These are phyloP conservation scores for Ennomos erosarius DNA, from an alignment of 2,888 invertebrate genomes.

Conservation along the genomic window DNA sequence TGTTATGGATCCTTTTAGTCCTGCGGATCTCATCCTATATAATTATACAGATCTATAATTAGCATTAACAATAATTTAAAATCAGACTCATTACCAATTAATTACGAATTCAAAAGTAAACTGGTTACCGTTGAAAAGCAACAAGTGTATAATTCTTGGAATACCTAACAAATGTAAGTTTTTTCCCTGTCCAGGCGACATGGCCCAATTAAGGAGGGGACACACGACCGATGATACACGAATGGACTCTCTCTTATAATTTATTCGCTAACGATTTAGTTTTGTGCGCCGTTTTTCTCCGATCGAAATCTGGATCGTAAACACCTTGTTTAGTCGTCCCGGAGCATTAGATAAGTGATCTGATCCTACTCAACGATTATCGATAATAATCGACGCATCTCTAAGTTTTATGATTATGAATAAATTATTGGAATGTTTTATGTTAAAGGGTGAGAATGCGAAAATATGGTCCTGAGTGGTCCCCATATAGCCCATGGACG, in stretches of 20 bases:
- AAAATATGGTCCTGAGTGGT: too few species aligned
- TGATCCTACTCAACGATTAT: conserved; percentile 57
- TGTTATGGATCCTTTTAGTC: too few species aligned
- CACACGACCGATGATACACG: conserved; percentile 47
- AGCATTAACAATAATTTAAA: conserved; percentile 36
- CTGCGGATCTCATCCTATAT: too few species aligned
- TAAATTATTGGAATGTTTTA: conserved; percentile 15
- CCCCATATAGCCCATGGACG: too few species aligned
- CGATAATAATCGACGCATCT: conserved; percentile 51
- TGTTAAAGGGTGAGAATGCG: too few species aligned
- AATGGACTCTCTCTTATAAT: conserved; percentile 70
- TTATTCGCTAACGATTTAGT: conserved; percentile 78
- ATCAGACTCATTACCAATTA: conserved; percentile 29
- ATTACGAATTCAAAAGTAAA: conserved; percentile 47
- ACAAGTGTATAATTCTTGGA: conserved; percentile 82
- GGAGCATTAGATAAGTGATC: conserved; percentile 65
- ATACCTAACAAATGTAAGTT: conserved; percentile 84
- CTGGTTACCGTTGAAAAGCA: conserved; percentile 55
- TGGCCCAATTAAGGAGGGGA: conserved; percentile 80
- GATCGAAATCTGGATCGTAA: conserved; percentile 80
- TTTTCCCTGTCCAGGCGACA: conserved; percentile 75
- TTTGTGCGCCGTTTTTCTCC: conserved; percentile 68
- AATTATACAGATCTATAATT: too few species aligned
- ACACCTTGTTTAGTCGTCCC: conserved; percentile 80
- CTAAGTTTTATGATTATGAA: conserved; percentile 32